phyloP scores from a whole-genome alignment of 1,140 invertebrate genomes.

The Drosophila yakuba region DNA sequence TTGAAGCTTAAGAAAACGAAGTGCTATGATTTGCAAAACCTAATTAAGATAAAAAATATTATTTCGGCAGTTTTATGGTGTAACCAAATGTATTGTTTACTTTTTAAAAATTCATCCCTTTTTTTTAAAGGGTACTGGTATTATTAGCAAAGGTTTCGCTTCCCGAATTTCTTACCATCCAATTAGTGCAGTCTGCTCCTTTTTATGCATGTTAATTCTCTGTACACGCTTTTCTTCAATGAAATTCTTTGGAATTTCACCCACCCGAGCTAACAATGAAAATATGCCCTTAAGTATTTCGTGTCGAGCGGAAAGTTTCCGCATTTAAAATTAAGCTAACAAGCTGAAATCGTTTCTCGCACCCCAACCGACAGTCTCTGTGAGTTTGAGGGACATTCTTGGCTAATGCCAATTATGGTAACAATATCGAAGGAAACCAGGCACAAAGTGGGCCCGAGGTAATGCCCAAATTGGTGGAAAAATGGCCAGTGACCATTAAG shows the following conservation, averaged over 20 bases:
- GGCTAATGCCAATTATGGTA: constrained; percentile 67
- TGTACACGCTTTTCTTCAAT: constrained; percentile 24
- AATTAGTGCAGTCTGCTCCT: constrained; percentile 15
- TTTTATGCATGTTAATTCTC: constrained; percentile 34
- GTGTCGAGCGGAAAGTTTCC: constrained; percentile 41
- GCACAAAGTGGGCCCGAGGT: constrained; percentile 20
- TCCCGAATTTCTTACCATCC: constrained; percentile 17
- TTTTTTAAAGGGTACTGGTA: background rate
- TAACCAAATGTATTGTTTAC: no score
- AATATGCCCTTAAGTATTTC: constrained; percentile 42
- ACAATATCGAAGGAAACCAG: constrained; percentile 31
- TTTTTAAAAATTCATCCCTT: no score
- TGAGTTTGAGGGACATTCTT: constrained; percentile 14
- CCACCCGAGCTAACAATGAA: constrained; percentile 38
- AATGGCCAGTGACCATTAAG: constrained; percentile 31
- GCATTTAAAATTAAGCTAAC: constrained; percentile 60
- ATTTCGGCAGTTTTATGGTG: no score
- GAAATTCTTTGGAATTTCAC: constrained; percentile 23
- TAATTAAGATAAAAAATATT: no score
- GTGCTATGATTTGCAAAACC: no score
- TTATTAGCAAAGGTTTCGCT: background rate
- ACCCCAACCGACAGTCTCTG: constrained; percentile 5
- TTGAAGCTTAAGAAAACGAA: no score
- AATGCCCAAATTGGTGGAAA: constrained; percentile 49
- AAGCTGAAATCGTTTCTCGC: constrained; percentile 53